Evolutionary conservation across 2,113 vertebrate genomes (phyloP).

Genomic region (Scophthalmus maximus): DNA sequence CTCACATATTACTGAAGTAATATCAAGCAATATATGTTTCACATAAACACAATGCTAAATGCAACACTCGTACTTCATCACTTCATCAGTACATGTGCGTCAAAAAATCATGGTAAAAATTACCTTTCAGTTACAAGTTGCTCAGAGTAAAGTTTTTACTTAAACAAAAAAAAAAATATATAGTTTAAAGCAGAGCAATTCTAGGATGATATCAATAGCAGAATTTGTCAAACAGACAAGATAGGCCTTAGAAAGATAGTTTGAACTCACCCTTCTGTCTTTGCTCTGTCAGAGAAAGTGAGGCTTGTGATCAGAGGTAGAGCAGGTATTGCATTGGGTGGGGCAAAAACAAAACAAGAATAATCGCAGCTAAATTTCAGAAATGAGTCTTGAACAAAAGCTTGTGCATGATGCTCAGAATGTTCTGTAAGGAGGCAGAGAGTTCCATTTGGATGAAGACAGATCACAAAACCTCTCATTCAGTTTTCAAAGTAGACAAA

Average conservation of each 20-base stretch:
- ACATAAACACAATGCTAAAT: not conserved
- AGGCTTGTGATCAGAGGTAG: not conserved
- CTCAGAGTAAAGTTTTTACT: too few species aligned
- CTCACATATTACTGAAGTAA: not conserved
- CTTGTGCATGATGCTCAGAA: not conserved
- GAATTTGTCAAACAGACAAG: not conserved
- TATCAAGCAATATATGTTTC: not conserved
- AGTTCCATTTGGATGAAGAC: conserved; percentile 1
- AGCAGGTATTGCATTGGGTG: conserved; percentile 25
- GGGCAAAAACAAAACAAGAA: conserved; percentile 6
- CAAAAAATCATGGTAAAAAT: too few species aligned
- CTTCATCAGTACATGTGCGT: too few species aligned
- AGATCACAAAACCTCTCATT: not conserved
- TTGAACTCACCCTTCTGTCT: conserved; percentile 37
- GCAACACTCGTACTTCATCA: too few species aligned
- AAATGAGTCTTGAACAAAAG: not conserved
- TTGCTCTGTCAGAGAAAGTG: conserved; percentile 27
- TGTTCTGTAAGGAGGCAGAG: not conserved
- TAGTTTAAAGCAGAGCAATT: not conserved
- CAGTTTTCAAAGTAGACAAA: not conserved
- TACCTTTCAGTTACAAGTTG: too few species aligned
- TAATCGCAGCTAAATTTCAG: not conserved
- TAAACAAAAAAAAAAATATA: too few species aligned
- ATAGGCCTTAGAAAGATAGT: not conserved
- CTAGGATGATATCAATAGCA: too few species aligned